Evolutionary conservation across 2,113 vertebrate genomes (phyloP).

Genomic region (Cebus imitator): DNA sequence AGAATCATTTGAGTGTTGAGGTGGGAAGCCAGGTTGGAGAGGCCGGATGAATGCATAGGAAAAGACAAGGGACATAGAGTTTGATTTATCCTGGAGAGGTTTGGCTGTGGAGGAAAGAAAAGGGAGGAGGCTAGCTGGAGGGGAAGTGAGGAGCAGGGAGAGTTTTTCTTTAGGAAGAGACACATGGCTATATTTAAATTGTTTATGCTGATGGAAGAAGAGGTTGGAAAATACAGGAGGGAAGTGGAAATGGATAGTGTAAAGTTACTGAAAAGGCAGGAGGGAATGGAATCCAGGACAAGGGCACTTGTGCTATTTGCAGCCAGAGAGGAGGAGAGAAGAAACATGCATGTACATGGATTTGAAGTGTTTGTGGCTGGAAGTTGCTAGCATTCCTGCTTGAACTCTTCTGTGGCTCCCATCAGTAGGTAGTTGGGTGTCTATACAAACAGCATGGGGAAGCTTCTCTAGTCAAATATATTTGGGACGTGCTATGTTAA

Average conservation of each 20-base stretch:
- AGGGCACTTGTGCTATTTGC: background rate
- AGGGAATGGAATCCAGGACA: background rate
- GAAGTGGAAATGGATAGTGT: background rate
- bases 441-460: background rate
- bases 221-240: background rate
- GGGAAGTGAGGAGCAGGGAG: background rate
- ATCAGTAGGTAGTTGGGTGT: background rate
- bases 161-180: background rate
- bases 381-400: background rate
- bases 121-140: background rate
- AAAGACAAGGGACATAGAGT: background rate
- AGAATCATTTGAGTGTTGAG: background rate
- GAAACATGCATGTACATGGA: too few relatives aligned
- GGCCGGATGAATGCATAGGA: background rate
- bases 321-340: background rate
- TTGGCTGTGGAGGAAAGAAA: background rate
- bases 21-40: background rate
- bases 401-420: background rate
- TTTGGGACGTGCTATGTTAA: background rate
- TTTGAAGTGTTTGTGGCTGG: background rate
- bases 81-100: background rate
- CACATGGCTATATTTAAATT: background rate
- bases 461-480: background rate
- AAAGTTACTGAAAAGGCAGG: background rate
- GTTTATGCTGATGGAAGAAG: background rate